These are phyloP conservation scores for Callipepla squamata DNA, from an alignment of 2,113 vertebrate species.

Conservation along the genomic window DNA sequence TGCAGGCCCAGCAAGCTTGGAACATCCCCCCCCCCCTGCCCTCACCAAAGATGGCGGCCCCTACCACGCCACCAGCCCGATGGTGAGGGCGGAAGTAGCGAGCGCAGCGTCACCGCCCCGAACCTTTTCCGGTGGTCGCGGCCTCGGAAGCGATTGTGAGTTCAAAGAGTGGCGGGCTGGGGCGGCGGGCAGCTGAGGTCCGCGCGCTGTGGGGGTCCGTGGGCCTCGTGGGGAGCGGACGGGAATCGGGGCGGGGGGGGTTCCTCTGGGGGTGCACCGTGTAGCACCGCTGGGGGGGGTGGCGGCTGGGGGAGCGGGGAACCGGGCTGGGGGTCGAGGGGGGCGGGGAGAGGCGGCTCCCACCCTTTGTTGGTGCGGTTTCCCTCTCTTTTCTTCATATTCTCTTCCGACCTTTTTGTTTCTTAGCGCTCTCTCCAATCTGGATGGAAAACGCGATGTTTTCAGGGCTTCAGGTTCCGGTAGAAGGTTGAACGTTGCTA, in stretches of 20 bases:
- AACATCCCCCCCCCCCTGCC: accelerated
- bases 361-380: not conserved
- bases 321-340: too few relatives aligned
- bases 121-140: not conserved
- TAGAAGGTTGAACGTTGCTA: not conserved
- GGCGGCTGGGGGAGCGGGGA: too few relatives aligned
- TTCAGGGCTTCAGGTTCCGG: not conserved
- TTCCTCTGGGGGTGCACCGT: too few relatives aligned
- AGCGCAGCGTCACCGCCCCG: accelerated
- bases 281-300: too few relatives aligned
- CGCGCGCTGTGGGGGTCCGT: not conserved
- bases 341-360: not conserved
- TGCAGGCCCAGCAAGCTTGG: too few relatives aligned
- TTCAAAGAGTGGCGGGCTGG: not conserved
- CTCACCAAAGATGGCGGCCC: not conserved
- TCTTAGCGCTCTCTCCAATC: not conserved
- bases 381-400: not conserved
- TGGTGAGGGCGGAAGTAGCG: not conserved
- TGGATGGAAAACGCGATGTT: not conserved
- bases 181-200: too few relatives aligned
- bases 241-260: too few relatives aligned
- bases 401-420: accelerated
- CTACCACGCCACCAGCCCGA: accelerated
- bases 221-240: accelerated
- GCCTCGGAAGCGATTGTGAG: accelerated